Evolutionary conservation across 2,797 vertebrate species (phyloP).

Genomic region (Acanthiza pusilla): DNA sequence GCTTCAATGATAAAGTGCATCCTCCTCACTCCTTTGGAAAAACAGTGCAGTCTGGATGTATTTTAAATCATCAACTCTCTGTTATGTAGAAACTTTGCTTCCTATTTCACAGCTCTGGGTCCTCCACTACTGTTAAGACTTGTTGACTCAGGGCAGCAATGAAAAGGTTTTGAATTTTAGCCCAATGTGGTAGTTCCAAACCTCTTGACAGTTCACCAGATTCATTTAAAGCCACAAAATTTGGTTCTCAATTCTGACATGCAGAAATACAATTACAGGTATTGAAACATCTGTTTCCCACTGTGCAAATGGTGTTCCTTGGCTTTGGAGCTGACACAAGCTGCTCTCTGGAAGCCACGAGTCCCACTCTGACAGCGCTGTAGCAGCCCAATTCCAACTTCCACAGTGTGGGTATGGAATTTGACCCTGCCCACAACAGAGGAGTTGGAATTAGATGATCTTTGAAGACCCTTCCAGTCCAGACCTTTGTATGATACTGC

Average conservation of each 20-base stretch:
- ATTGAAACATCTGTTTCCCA: not conserved
- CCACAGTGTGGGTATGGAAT: not conserved
- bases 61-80: not conserved
- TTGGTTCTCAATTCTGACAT: not conserved
- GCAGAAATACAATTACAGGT: not conserved
- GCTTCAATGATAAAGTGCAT: not conserved
- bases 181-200: rapidly evolving
- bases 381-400: not conserved
- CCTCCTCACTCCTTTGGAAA: not conserved
- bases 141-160: not conserved
- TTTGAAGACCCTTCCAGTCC: not conserved
- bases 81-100: not conserved
- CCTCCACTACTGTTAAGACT: not conserved
- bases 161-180: not conserved
- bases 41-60: not conserved
- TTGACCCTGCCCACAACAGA: not conserved
- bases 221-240: not conserved
- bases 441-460: not conserved
- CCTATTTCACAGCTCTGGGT: not conserved
- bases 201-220: not conserved
- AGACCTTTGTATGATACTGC: not conserved
- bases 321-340: not conserved
- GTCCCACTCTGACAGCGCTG: not conserved
- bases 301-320: not conserved
- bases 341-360: not conserved